Base-by-base conservation (phyloP, 64 coral and sea anemone genomes). In the Pachyseris speciosa region DNA sequence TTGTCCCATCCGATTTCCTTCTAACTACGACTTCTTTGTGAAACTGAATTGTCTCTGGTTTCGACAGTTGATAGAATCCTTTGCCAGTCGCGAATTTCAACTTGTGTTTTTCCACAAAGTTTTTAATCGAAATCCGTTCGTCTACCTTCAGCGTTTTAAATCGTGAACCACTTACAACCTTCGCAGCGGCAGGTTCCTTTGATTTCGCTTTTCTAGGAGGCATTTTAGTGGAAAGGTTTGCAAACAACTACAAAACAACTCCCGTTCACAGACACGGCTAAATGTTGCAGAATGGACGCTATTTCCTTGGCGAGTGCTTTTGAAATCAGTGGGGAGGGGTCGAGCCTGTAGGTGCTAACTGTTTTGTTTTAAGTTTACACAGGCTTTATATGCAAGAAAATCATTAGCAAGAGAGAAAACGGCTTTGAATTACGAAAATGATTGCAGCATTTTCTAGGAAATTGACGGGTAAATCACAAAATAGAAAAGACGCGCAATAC, bases 31-130 rank as follows among this genome's bases (percentile, higher is more conserved):
- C 71, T 49, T 99, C 97, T 75, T 99, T 99, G 80, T 99, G 90
- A 68, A 93, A 89, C 55, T 99, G 97, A n/a, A 99, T 99, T 5
- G 93, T 99, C 58, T 99, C 97, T 39, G 97, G 93, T 42, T 99
- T 99, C 5, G 78, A 90, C 4, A 99, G 97, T 45, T 99, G 97
- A 49, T 95, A 99, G 79, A 99, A 99, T 17, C 97, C 97, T 64
- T 64, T 78, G 0, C 97, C 97, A 70, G 90, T 28, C 67, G 89
- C 90, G 49, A 99, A 99, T 28, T 93, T 75, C 15, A 99, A 13
- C 37, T 99, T 95, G 65, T 95, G 95, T 85, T 95, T 92, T 69
- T 99, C 86, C 15, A 99, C 79, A 68, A 99, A 95, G 9, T 64
- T 87, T 74, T 75, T 70, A 37, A 99, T 95, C 5, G 97, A 99